Conservation (phyloP, 2,797 vertebrate species). For the Agapornis canus region DNA sequence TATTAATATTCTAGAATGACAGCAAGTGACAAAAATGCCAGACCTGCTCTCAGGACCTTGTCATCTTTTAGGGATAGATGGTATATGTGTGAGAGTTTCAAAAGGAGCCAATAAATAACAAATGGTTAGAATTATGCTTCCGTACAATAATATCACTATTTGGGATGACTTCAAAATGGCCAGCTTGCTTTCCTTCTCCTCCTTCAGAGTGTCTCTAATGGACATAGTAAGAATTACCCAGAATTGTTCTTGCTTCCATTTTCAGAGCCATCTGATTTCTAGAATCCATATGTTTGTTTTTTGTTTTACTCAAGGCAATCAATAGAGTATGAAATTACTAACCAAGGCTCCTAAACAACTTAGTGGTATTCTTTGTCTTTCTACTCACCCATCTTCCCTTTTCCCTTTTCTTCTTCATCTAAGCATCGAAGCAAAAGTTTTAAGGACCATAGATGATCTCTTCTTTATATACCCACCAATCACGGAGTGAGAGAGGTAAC, state of each 20-base stretch:
- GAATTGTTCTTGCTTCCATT: conserved; percentile 17
- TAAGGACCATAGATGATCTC: not conserved
- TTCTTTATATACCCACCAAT: not conserved
- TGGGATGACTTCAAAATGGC: not conserved
- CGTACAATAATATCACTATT: not conserved
- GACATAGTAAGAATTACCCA: not conserved
- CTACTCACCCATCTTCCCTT: not conserved
- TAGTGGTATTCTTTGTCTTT: not conserved
- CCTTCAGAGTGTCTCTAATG: not conserved
- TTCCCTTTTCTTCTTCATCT: not conserved
- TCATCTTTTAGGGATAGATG: not conserved
- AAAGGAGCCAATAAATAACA: not conserved
- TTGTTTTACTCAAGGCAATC: not conserved
- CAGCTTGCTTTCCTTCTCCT: not conserved
- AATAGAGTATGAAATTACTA: not conserved
- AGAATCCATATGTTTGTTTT: not conserved
- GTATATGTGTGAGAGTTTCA: not conserved
- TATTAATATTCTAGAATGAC: not conserved
- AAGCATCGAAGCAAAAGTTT: not conserved
- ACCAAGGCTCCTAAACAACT: not conserved
- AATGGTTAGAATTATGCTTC: not conserved
- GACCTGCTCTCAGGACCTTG: not conserved
- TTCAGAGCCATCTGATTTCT: not conserved
- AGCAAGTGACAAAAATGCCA: not conserved
- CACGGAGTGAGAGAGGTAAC: not conserved